Conservation (phyloP, 2,797 vertebrate genomes). For the Propithecus perrieri region DNA sequence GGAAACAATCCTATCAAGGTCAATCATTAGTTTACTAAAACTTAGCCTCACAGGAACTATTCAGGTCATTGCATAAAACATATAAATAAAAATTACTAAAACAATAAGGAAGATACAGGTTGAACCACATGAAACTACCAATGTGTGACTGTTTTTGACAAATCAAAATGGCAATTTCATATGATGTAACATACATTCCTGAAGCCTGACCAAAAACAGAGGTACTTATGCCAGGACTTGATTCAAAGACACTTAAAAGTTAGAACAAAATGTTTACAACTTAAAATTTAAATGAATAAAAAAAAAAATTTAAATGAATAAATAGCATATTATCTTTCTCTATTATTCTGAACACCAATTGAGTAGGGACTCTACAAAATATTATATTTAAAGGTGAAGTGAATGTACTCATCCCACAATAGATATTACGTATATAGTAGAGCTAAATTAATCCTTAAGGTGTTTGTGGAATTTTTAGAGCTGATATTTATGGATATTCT, state of each 20-base stretch:
- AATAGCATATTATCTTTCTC: background rate
- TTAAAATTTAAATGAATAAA: constrained; percentile 31
- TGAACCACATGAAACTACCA: background rate
- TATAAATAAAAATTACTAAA: constrained; percentile 30
- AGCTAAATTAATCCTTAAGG: background rate
- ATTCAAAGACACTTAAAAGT: background rate
- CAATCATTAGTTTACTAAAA: background rate
- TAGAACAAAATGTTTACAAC: background rate
- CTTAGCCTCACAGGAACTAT: background rate
- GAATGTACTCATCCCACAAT: background rate
- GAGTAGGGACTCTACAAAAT: background rate
- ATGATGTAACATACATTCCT: background rate
- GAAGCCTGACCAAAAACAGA: background rate
- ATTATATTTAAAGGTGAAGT: background rate
- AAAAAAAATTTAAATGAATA: constrained; percentile 35
- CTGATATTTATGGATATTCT: background rate
- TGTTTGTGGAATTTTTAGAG: background rate
- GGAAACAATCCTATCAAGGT: background rate
- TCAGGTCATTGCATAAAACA: background rate
- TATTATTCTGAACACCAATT: background rate
- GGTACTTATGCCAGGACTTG: background rate
- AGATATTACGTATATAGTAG: background rate
- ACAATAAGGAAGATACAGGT: background rate
- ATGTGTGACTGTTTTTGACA: background rate
- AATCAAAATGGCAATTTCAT: background rate